These are phyloP conservation scores for Vollenhovia emeryi DNA, from an alignment of 1,140 invertebrate species.

Conservation along the genomic window DNA sequence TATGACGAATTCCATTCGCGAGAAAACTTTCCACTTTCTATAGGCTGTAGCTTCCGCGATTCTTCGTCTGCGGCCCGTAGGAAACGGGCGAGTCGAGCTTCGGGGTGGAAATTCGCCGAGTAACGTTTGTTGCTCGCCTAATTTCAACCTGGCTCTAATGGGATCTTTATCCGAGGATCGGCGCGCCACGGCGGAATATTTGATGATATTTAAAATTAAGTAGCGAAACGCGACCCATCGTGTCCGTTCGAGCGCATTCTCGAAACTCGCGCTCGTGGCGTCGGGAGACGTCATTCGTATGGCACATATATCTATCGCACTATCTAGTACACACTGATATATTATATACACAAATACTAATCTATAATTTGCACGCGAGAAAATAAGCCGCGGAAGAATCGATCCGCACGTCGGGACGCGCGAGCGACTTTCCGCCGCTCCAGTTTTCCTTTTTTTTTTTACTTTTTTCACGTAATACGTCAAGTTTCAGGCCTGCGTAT, in stretches of 20 bases:
- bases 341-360: not conserved
- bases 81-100: not conserved
- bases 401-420: not conserved
- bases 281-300: not conserved
- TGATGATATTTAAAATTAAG: constrained; percentile 12
- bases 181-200: not conserved
- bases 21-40: not conserved
- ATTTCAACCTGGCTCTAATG: constrained; percentile 3
- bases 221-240: not conserved
- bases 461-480: not conserved
- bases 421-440: not conserved
- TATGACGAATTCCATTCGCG: not conserved
- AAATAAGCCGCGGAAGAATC: not conserved
- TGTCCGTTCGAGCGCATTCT: not conserved
- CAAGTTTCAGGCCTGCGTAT: not conserved
- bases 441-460: no score
- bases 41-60: not conserved
- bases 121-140: constrained; percentile 5
- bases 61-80: not conserved
- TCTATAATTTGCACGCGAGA: constrained; percentile 7
- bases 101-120: not conserved
- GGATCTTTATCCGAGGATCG: constrained; percentile 10
- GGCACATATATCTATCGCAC: not conserved
- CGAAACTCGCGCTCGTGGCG: not conserved
- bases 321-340: constrained; percentile 1